Percentiles rank a stretch among this genome's conserved stretches.
These are phyloP conservation scores for Pipa parva DNA, from an alignment of 2,113 vertebrate genomes.

Conservation along the genomic window DNA sequence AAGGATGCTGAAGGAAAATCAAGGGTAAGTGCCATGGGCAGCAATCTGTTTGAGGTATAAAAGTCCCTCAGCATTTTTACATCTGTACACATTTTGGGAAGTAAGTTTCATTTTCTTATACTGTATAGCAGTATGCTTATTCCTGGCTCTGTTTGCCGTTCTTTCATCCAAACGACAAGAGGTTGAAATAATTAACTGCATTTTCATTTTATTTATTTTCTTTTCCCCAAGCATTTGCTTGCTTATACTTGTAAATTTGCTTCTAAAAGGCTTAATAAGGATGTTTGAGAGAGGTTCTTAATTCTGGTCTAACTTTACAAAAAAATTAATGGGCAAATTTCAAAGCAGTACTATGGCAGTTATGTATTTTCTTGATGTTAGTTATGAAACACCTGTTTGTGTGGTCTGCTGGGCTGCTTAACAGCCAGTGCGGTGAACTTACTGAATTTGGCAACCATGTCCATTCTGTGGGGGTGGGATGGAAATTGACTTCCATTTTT, in stretches of 20 bases:
- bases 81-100: constrained; percentile 82
- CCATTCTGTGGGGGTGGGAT: constrained; percentile 46
- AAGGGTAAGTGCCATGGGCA: constrained; percentile 99
- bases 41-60: constrained; percentile 93
- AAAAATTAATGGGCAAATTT: constrained; percentile 56
- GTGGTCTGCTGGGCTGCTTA: constrained; percentile 52
- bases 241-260: constrained; percentile 54
- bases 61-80: constrained; percentile 91
- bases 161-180: constrained; percentile 53
- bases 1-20: constrained; percentile 99
- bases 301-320: constrained; percentile 51
- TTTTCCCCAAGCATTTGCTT: constrained; percentile 61
- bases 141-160: constrained; percentile 74
- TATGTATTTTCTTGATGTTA: constrained; percentile 50
- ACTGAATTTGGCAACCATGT: constrained; percentile 54
- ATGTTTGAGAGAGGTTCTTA: constrained; percentile 59
- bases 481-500: constrained; percentile 25
- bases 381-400: constrained; percentile 54
- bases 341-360: constrained; percentile 47
- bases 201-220: constrained; percentile 53
- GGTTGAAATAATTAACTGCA: constrained; percentile 60
- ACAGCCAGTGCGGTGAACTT: constrained; percentile 52
- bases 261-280: constrained; percentile 53
- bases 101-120: constrained; percentile 82
- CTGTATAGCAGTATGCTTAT: constrained; percentile 67